phyloP scores from a whole-genome alignment of 2,888 invertebrate species.

The Lithosia quadra region DNA sequence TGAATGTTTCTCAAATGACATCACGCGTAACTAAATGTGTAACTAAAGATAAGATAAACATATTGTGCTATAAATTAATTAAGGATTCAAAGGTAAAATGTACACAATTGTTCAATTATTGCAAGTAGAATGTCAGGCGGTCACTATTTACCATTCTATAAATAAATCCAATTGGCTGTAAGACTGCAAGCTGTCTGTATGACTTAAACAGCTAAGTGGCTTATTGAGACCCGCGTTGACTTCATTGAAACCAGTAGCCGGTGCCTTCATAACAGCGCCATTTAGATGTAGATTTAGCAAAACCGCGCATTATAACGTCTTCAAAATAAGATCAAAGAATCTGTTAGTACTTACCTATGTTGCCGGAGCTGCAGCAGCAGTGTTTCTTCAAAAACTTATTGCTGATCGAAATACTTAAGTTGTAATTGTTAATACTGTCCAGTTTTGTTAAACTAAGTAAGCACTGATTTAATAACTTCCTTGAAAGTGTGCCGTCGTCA shows the following conservation, averaged over 20 bases:
- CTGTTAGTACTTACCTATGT: background rate
- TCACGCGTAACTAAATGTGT: conserved; percentile 15
- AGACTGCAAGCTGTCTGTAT: conserved; percentile 19
- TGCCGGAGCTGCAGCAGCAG: background rate
- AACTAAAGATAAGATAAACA: conserved; percentile 29
- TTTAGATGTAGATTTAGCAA: conserved; percentile 6
- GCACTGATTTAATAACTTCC: conserved; percentile 51
- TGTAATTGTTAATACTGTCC: conserved; percentile 19
- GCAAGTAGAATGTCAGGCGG: conserved; percentile 14
- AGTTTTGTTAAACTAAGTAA: no score
- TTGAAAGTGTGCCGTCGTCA: conserved; percentile 45
- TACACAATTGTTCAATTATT: conserved; percentile 5
- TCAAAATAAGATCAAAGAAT: background rate
- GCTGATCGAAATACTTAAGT: conserved; percentile 9
- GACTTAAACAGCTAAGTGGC: conserved; percentile 20
- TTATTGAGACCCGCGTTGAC: conserved; percentile 21
- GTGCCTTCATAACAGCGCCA: conserved; percentile 14
- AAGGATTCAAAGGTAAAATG: background rate
- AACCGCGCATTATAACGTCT: background rate
- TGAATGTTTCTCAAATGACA: conserved; percentile 31
- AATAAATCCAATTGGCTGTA: conserved; percentile 26
- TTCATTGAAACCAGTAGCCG: conserved; percentile 18
- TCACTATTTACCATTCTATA: conserved; percentile 13
- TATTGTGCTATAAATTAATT: background rate
- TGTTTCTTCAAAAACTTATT: conserved; percentile 15